Base-by-base conservation (phyloP, 2,797 vertebrate species). In the Thripadectes ignobilis region DNA sequence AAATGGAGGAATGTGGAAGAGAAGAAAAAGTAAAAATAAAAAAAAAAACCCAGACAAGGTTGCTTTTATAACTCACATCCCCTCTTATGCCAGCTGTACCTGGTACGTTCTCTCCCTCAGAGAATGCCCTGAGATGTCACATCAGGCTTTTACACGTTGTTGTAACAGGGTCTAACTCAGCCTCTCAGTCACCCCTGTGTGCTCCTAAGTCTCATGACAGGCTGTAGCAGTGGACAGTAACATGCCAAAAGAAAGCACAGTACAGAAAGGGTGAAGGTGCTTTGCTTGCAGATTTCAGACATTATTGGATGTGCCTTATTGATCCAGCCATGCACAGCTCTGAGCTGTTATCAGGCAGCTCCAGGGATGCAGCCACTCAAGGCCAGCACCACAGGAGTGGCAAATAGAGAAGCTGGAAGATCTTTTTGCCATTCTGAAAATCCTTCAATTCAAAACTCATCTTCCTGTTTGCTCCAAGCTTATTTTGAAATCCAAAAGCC, bases 341-440 rank as follows among this genome's bases (percentile, higher is more conserved):
- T 77, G 43, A 73, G 74, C 57, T 63, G 36, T 79, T 76, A 92
- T 59, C 63, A 78, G 49, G 74, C 17, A 75, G 43, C 79, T 67
- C 67, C 73, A 48, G 71, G 45, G 59, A 67, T 10, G 54, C 73
- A 84, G 71, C 58, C 12, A 14, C 76, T 77, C 71, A 85, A 90
- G 61, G 74, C 41, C 58, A 85, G 61, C 45, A 46, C 43, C 43
- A 48, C 0, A 79, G 62, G 80, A 82, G 71, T 29, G 13, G 59
- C 63, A 91, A 79, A 71, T 27, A 76, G 0, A 68, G 7, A 89
- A 62, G 27, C 29, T 41, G 30, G 43, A 89, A 91, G 30, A 87
- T n/a, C 10, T 81, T 94, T 71, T 62, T 58, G n/a, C 51, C 29
- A 38, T 82, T 89, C 78, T 59, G 39, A 93, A 88, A 94, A 89